A percentile compares a stretch with the other conserved stretches of the same genome.
These are phyloP conservation scores for Vandiemenella viatica DNA, from an alignment of 2,888 invertebrate genomes.

Conservation along the genomic window DNA sequence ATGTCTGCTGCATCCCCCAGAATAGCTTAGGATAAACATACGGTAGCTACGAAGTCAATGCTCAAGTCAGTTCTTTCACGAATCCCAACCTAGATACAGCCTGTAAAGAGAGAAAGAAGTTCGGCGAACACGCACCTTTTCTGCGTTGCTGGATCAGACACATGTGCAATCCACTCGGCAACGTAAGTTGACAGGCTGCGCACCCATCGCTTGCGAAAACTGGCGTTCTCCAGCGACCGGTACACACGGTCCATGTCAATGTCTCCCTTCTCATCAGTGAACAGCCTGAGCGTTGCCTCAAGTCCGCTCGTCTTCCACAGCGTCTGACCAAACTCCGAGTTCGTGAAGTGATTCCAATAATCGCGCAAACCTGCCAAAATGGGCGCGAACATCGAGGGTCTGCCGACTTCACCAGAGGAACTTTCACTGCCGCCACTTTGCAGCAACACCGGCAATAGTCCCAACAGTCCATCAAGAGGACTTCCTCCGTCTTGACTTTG, in stretches of 20 bases:
- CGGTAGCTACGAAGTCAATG: too few species aligned
- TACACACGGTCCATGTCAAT: constrained; percentile 57
- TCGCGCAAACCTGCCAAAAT: constrained; percentile 51
- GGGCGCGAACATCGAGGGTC: constrained; percentile 52
- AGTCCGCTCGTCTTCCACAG: constrained; percentile 59
- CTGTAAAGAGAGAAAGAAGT: too few species aligned
- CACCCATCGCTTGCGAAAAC: constrained; percentile 67
- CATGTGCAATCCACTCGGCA: constrained; percentile 54
- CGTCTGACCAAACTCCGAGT: constrained; percentile 58
- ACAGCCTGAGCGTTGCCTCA: constrained; percentile 48
- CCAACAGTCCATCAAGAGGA: constrained; percentile 27
- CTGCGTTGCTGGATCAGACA: constrained; percentile 62
- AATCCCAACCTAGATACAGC: too few species aligned
- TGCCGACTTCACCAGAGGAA: not conserved
- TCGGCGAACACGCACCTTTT: too few species aligned
- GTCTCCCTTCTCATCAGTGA: constrained; percentile 51
- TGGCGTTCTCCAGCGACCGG: constrained; percentile 64
- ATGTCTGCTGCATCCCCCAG: too few species aligned
- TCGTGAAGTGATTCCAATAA: constrained; percentile 62
- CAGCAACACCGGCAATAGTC: constrained; percentile 50
- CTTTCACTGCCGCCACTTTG: constrained; percentile 24
- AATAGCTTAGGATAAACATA: too few species aligned
- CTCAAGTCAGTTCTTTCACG: too few species aligned
- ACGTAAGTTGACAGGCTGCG: constrained; percentile 57
- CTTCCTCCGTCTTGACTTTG: constrained; percentile 18